A percentile compares a stretch with the other conserved stretches of the same genome.
Conservation (phyloP, 2,888 invertebrate species). For the Tinea pellionella region DNA sequence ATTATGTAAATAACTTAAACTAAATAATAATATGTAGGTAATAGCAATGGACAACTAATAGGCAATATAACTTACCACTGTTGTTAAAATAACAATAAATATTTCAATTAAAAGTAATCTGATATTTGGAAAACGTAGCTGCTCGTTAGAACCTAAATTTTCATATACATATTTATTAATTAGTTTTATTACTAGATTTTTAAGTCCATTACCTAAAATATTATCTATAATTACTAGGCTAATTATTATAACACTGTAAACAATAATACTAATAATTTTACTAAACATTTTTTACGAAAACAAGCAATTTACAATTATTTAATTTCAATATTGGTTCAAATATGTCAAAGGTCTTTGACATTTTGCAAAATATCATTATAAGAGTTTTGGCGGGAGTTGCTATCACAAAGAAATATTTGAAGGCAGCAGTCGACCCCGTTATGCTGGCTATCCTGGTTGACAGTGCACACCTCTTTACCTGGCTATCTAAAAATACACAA, state of each 20-base stretch:
- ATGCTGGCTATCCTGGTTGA: too few species aligned
- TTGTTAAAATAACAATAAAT: not conserved
- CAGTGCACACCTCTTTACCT: too few species aligned
- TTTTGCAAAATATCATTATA: too few species aligned
- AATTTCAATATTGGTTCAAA: not conserved
- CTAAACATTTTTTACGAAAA: conserved; percentile 26
- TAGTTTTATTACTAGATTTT: conserved; percentile 23
- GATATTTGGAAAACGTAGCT: not conserved
- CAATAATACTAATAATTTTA: conserved; percentile 21
- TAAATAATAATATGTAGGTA: too few species aligned
- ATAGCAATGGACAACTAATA: not conserved
- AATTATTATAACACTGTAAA: conserved; percentile 29
- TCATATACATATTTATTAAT: not conserved
- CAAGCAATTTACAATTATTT: not conserved
- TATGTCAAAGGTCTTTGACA: too few species aligned
- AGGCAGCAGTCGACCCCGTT: too few species aligned
- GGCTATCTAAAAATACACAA: too few species aligned
- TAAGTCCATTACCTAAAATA: conserved; percentile 40
- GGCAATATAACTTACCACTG: conserved; percentile 1
- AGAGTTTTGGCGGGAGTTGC: too few species aligned
- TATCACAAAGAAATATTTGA: too few species aligned
- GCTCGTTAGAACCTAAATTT: not conserved
- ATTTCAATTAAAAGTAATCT: not conserved
- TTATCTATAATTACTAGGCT: conserved; percentile 40
- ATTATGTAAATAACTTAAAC: too few species aligned